A percentile compares a stretch with the other conserved stretches of the same genome.
These are phyloP conservation scores for Mycteria americana DNA, from an alignment of 2,797 vertebrate genomes.

Conservation along the genomic window DNA sequence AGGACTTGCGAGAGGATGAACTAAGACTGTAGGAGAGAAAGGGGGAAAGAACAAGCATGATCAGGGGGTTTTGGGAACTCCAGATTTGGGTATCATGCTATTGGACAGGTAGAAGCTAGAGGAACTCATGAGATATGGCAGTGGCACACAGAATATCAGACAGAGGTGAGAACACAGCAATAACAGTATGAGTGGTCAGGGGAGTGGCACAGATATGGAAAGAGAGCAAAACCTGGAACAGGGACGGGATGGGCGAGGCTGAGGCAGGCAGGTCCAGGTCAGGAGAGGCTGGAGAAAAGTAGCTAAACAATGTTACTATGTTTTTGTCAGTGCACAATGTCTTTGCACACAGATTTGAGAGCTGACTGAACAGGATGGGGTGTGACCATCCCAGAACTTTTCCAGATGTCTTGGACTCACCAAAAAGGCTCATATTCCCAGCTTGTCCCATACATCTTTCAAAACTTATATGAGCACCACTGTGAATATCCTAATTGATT, in stretches of 20 bases:
- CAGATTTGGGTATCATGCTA: background rate
- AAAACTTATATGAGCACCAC: background rate
- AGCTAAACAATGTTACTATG: background rate
- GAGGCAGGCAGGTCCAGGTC: background rate
- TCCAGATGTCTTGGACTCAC: background rate
- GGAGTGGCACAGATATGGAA: background rate
- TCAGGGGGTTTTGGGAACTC: background rate
- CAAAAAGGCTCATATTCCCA: background rate
- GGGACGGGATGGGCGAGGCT: background rate
- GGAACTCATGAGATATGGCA: background rate
- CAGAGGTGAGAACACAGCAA: background rate
- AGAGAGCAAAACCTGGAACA: background rate
- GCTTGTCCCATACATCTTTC: background rate
- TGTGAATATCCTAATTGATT: background rate
- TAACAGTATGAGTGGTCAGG: background rate
- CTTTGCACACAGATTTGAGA: background rate
- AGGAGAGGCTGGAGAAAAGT: background rate
- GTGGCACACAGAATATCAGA: background rate
- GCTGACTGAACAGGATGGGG: background rate
- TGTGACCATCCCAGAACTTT: background rate
- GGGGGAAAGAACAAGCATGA: background rate
- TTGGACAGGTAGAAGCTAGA: background rate
- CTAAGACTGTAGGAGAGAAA: background rate
- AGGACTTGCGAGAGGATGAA: background rate
- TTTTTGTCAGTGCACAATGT: background rate